Base-by-base conservation (phyloP, 2,888 invertebrate species). In the Oligia latruncula region DNA sequence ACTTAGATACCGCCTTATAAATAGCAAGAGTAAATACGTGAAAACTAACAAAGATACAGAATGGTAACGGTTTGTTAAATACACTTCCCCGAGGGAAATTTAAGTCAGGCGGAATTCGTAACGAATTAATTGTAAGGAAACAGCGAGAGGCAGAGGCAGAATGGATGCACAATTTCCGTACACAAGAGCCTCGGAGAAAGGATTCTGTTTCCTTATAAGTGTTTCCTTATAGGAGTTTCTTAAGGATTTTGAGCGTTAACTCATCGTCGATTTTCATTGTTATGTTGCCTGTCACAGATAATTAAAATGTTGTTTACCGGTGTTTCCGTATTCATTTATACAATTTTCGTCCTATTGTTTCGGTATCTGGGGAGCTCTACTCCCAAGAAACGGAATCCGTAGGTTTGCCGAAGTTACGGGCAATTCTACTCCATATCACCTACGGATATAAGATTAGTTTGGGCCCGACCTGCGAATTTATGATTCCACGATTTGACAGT, bases 21-120 rank as follows among this genome's bases (percentile, higher is more conserved):
- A 81, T 52, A 52, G 35, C 35, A 67, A 35, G 3, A 74, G 55
- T 82, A 81, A 77, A 72, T 74, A 71, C 4, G 40, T 20, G 49
- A 68, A 68, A 81, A 89, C 82, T 85, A 85, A 81, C 65, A 76
- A 74, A 86, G 81, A 84, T 70, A 75, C 58, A 46, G 17, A 79
- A 86, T 72, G 62, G 81, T 79, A 87, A 90, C 89, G 86, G 88
- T 86, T 88, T 85, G 84, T 84, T 88, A 89, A 89, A 88, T 90
- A 89, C 81, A 75, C 78, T 76, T 78, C 71, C 87, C 80, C 89
- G 58, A 78, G 89, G 89, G 89, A 90, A 89, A 89, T 89, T 89
- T 80, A 85, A 90, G 84, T 79, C 83, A 60, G 74, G 55, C 71
- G 62, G 81, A 66, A 80, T 82, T 80, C 78, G 77, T 82, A 86